Evolutionary conservation across 2,888 invertebrate species (phyloP).

Genomic region (Acleris literana): DNA sequence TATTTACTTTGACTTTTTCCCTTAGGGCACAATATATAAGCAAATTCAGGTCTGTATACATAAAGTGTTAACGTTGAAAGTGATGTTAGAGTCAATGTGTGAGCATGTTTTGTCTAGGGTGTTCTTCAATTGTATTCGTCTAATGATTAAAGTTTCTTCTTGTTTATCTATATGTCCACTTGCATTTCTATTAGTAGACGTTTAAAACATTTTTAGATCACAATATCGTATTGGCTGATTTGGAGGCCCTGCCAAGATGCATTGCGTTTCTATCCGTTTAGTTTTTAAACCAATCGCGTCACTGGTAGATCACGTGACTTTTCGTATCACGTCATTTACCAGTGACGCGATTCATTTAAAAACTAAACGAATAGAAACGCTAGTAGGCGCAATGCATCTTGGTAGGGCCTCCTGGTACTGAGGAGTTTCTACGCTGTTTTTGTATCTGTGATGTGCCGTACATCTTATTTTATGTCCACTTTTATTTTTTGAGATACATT

Average conservation of each 20-base stretch:
- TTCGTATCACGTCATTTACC: too few species aligned
- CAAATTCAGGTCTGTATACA: constrained; percentile 82
- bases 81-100: constrained; percentile 65
- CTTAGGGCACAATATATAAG: constrained; percentile 82
- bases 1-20: constrained; percentile 65
- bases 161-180: constrained; percentile 29
- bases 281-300: too few species aligned
- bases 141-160: constrained; percentile 10
- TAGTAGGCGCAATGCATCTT: too few species aligned
- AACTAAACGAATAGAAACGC: too few species aligned
- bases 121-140: constrained; percentile 28
- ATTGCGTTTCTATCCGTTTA: too few species aligned
- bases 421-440: constrained; percentile 14
- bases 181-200: constrained; percentile 24
- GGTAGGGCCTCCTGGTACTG: too few species aligned
- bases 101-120: constrained; percentile 54
- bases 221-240: constrained; percentile 10
- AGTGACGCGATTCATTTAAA: too few species aligned
- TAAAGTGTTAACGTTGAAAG: constrained; percentile 60
- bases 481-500: constrained; percentile 20
- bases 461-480: constrained; percentile 11
- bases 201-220: too few species aligned
- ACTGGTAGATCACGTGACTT: too few species aligned
- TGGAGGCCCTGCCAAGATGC: too few species aligned
- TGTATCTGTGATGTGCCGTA: constrained; percentile 16